Base-by-base conservation (phyloP, 2,797 vertebrate genomes). In the Enoplosus armatus region DNA sequence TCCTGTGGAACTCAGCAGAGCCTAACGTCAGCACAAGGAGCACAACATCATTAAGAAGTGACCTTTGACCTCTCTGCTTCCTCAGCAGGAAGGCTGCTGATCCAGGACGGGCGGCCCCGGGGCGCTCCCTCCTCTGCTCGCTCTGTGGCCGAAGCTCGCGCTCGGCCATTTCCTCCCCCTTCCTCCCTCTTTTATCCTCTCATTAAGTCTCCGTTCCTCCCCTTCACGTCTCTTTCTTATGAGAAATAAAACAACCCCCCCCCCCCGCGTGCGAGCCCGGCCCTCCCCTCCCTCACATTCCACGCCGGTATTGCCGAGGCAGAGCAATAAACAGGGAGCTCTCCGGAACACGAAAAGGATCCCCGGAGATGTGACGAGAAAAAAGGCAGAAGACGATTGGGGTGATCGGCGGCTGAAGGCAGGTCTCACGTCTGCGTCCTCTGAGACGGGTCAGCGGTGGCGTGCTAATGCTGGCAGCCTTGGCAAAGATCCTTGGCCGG, bases 11-110 rank as follows among this genome's bases (percentile, higher is more conserved):
- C 63, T 59, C 74, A 75, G 75, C 47, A 31, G 39, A 85, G 82
- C 55, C 48, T 5, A 37, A 50, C 35, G 51, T 77, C 79, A 83
- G 85, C 65, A 63, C 65, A 50, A 66, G 62, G 55, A 67, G 58
- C 68, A 16, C 60, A 41, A 50, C 83, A 84, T 90, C 82, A 87
- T 91, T 90, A 84, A 68, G 48, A 47, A 15, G 61, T 37, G 77
- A 87, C 84, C 89, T 89, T 35, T 90, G 87, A 86, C 86, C 84
- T 51, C 50, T 6, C 26, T n/a, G 70, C 54, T 77, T 60, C 43
- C 58, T 77, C n/a, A n/a, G n/a, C n/a, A n/a, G n/a, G n/a, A n/a
- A 53, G 33, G 61, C 43, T 69, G 73, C 72, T 68, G 84, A 84
- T n/a, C 60, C 73, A n/a, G 59, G 24, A 55, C 35, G 41, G 69